Evolutionary conservation across 2,113 vertebrate species (phyloP).

Genomic region (Axis porcinus): DNA sequence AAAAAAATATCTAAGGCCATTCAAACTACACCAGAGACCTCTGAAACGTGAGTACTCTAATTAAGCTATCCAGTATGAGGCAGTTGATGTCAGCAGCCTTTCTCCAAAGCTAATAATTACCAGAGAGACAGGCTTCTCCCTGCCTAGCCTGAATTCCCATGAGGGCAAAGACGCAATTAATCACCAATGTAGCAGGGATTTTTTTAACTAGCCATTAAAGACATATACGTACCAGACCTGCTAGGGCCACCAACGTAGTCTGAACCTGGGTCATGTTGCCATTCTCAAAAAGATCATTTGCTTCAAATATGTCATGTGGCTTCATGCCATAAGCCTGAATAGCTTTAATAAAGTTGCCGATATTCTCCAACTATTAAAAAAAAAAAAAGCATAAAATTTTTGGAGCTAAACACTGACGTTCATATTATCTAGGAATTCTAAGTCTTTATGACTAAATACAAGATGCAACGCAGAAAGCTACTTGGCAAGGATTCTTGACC

Average conservation of each 20-base stretch:
- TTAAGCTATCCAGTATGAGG: not conserved
- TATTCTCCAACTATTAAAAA: conserved; percentile 91
- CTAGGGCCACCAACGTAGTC: conserved; percentile 93
- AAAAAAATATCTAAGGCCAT: not conserved
- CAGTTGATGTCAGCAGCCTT: not conserved
- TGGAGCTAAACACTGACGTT: not conserved
- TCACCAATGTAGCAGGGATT: not conserved
- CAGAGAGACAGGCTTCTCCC: not conserved
- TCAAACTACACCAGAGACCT: not conserved
- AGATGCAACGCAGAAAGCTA: not conserved
- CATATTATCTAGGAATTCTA: not conserved
- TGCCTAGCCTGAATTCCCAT: not conserved
- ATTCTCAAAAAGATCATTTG: conserved; percentile 98
- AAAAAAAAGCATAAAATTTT: not conserved
- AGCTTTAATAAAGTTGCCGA: conserved; percentile 97
- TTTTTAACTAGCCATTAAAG: not conserved
- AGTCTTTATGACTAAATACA: not conserved
- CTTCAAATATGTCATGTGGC: conserved; percentile 98
- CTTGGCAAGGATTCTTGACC: not conserved
- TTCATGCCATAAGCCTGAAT: conserved; percentile 94
- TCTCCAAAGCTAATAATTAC: not conserved
- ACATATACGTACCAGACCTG: conserved; percentile 90
- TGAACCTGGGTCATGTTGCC: conserved; percentile 99
- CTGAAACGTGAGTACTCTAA: not conserved
- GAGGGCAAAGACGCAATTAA: not conserved